Base-by-base conservation (phyloP, 1,140 invertebrate species). In the Drosophila equinoxialis region DNA sequence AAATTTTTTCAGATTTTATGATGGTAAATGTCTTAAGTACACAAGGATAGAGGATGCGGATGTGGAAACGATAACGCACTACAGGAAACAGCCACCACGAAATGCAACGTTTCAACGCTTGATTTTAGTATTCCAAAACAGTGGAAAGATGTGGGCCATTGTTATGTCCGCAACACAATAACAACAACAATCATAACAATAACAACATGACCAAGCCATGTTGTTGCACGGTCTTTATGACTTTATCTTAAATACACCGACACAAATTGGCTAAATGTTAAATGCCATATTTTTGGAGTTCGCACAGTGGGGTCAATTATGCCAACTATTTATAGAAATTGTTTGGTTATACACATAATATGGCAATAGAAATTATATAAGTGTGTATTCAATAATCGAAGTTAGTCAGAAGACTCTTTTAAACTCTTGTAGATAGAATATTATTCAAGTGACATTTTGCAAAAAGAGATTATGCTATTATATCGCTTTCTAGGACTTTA, bases 221-320 rank as follows among this genome's bases (percentile, higher is more conserved):
- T 79, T 69, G 79, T 76, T 78, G 69, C 83, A 79, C 83, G 83
- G 79, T 76, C 76, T 87, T 86, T 86, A 65, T 59, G 69, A 76
- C 74, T 67, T 76, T 42, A 65, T 42, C 74, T 76, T 66, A 39
- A 39, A 39, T n/a, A 39, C 37, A 39, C 37, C 37, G 11, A 39
- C 37, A 39, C 37, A 39, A 37, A 37, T 37, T 37, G 35, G 35
- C 35, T 1, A 59, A 75, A 73, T 59, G 57, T 59, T 59, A 59
- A 35, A 39, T 59, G 57, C 33, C 33, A 59, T 6, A 59, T 20
- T 59, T 59, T 20, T 7, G 57, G 33, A 30, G 33, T 20, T 37
- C 5, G 45, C 14, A 48, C 14, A 17, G 45, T 48, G 45, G 14
- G 45, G 8, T 20, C 1, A 17, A 7, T 8, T 8, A 3, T 1